phyloP scores from a whole-genome alignment of 1,140 invertebrate species.

The Ceratitis capitata region DNA sequence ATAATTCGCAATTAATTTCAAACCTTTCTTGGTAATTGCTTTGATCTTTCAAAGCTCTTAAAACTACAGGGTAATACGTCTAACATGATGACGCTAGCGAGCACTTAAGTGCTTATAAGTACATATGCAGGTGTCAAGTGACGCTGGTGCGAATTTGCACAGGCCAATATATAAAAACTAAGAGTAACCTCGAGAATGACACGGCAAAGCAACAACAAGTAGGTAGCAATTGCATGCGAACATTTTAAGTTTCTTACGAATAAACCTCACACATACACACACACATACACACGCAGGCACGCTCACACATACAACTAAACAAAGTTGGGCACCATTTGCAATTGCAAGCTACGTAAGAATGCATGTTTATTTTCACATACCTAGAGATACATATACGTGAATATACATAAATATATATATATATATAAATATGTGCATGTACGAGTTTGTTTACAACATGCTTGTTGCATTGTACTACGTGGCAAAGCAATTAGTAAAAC shows the following conservation, averaged over 20 bases:
- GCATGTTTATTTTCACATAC: background rate
- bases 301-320: too few relatives aligned
- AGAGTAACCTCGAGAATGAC: background rate
- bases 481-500: conserved; percentile 32
- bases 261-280: background rate
- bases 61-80: background rate
- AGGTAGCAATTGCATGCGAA: background rate
- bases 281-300: background rate
- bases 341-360: background rate
- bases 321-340: too few relatives aligned
- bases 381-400: background rate
- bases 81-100: background rate
- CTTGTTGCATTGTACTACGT: conserved; percentile 24
- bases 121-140: background rate
- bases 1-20: background rate
- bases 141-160: background rate
- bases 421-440: too few relatives aligned
- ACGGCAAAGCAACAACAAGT: background rate
- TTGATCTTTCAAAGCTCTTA: background rate
- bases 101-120: background rate
- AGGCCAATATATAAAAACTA: background rate
- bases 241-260: background rate
- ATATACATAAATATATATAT: too few relatives aligned
- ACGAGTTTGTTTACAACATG: background rate
- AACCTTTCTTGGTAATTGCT: background rate